A percentile compares a stretch with the other conserved stretches of the same genome.
These are phyloP conservation scores for Formicarius rufipectus DNA, from an alignment of 2,113 vertebrate genomes.

Conservation along the genomic window DNA sequence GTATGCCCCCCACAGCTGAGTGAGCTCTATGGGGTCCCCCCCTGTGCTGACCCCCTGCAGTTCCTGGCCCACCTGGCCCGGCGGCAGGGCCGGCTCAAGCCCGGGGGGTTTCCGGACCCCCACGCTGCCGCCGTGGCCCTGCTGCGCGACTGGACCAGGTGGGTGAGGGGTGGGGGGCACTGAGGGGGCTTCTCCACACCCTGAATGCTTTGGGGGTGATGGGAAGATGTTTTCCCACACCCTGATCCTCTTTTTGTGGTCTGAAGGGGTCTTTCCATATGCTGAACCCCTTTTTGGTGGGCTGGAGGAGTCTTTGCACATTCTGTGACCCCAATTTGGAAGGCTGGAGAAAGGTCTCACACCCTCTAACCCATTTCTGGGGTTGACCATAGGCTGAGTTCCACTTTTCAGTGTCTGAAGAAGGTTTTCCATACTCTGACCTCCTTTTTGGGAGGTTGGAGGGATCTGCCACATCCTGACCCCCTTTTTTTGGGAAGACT, in stretches of 20 bases:
- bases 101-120: background rate
- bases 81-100: background rate
- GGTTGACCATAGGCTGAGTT: too few species aligned
- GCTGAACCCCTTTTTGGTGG: background rate
- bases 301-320: background rate
- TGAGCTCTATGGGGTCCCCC: background rate
- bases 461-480: too few species aligned
- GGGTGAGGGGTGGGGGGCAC: fast-evolving
- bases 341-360: too few species aligned
- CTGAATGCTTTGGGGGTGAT: too few species aligned
- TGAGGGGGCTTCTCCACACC: too few species aligned
- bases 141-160: background rate
- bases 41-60: background rate
- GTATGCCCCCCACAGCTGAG: background rate
- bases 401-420: background rate
- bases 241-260: background rate
- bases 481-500: background rate
- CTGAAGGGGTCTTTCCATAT: background rate
- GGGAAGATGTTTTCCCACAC: too few species aligned
- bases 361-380: background rate
- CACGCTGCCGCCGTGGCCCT: background rate
- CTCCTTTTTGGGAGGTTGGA: background rate
- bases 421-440: too few species aligned
- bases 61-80: background rate
- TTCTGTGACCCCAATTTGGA: too few species aligned